Conservation (phyloP, 2,888 invertebrate species). For the Drosophila leonis region DNA sequence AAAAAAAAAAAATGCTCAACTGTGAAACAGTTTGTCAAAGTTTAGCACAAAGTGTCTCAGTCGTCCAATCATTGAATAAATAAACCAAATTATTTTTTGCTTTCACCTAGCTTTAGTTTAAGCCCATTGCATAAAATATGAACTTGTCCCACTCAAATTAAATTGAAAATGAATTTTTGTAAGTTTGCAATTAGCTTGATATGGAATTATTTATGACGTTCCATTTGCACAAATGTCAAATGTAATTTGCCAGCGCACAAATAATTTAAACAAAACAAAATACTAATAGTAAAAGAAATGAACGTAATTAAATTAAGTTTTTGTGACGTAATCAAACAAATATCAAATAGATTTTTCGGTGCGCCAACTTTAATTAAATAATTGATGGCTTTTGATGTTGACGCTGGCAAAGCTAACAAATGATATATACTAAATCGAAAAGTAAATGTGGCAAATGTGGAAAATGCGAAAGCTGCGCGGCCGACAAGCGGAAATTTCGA, state of each 20-base stretch:
- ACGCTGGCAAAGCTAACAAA: conserved; percentile 42
- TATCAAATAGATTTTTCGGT: conserved; percentile 19
- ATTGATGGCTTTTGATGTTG: conserved; percentile 70
- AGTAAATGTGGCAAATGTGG: conserved; percentile 46
- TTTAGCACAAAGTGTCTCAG: not conserved
- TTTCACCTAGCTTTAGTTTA: not conserved
- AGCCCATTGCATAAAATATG: not conserved
- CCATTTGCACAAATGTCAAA: conserved; percentile 13
- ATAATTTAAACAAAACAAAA: conserved; percentile 9
- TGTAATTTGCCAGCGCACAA: not conserved
- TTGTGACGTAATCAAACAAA: conserved; percentile 43
- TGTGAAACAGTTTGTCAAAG: not conserved
- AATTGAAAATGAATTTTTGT: not conserved
- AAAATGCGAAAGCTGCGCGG: conserved; percentile 6
- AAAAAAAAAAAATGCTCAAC: conserved; percentile 14
- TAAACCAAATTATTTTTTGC: not conserved
- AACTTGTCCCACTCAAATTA: not conserved
- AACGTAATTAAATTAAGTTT: conserved; percentile 20
- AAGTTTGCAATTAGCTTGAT: conserved; percentile 2
- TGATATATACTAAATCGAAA: conserved; percentile 23
- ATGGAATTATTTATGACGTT: conserved; percentile 15
- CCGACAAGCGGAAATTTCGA: conserved; percentile 25
- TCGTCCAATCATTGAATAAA: conserved; percentile 1
- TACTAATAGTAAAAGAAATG: not conserved
- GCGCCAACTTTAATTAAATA: conserved; percentile 66